Conservation (phyloP, 2,113 vertebrate genomes). For the Eretmochelys imbricata region DNA sequence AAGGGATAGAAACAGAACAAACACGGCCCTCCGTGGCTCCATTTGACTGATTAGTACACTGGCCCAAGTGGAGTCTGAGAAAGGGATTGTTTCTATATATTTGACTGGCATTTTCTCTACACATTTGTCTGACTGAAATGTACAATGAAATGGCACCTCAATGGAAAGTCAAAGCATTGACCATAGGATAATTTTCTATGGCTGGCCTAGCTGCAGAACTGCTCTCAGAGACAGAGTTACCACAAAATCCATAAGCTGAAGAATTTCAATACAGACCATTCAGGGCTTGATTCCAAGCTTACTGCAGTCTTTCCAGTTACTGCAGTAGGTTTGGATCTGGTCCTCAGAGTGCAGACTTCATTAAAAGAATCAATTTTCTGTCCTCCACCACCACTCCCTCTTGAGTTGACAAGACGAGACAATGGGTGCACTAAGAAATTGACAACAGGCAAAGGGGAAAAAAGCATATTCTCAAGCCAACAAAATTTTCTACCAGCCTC, state of each 20-base stretch:
- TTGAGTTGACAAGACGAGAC: neutral
- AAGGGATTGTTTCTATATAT: neutral
- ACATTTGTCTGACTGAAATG: constrained; percentile 42
- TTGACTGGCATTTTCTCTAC: constrained; percentile 13
- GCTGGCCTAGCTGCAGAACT: constrained; percentile 44
- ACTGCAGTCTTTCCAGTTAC: neutral
- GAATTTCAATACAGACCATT: constrained; percentile 38
- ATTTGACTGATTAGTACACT: neutral
- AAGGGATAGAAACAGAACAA: constrained; percentile 64
- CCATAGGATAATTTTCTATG: constrained; percentile 10
- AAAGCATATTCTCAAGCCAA: neutral
- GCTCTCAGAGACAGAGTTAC: constrained; percentile 24
- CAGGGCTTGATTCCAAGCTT: constrained; percentile 23
- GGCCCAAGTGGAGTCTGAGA: neutral
- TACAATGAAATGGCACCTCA: constrained; percentile 33
- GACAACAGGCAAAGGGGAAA: neutral
- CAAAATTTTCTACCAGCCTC: neutral
- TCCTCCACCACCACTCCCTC: neutral
- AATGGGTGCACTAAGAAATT: neutral
- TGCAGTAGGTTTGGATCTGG: constrained; percentile 20
- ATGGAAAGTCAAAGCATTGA: constrained; percentile 45
- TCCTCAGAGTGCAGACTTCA: neutral
- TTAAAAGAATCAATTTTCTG: neutral
- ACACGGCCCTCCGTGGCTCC: neutral
- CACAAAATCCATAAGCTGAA: constrained; percentile 39